Evolutionary conservation across 1,140 invertebrate genomes (phyloP).

Genomic region (Drosophila quadrilineata): DNA sequence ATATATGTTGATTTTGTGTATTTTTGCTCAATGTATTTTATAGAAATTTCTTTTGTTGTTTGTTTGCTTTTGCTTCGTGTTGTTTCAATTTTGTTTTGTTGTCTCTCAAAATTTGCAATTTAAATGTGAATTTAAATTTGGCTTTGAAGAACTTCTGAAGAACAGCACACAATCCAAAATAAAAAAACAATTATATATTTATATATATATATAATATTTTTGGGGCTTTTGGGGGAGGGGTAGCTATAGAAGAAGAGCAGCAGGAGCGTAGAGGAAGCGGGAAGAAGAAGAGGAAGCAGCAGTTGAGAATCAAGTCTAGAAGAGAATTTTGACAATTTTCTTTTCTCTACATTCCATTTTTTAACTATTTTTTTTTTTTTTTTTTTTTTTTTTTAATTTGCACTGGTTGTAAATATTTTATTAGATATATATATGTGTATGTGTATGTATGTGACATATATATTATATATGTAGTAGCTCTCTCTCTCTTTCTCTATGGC

Average conservation of each 20-base stretch:
- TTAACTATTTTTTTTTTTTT: neutral
- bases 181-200: too few relatives aligned
- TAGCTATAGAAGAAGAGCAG: too few relatives aligned
- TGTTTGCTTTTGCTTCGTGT: conserved; percentile 29
- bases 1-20: conserved; percentile 15
- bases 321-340: too few relatives aligned
- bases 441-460: neutral
- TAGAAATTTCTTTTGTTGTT: conserved; percentile 29
- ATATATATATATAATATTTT: too few relatives aligned
- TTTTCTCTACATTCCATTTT: neutral
- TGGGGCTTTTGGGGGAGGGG: too few relatives aligned
- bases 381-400: conserved; percentile 5
- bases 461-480: conserved; percentile 13
- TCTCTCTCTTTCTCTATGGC: conserved; percentile 18
- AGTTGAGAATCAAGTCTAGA: neutral
- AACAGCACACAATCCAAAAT: neutral
- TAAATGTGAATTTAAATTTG: conserved; percentile 65
- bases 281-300: neutral
- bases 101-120: conserved; percentile 63
- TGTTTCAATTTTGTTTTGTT: conserved; percentile 19
- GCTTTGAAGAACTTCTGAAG: conserved; percentile 34
- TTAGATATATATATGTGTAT: conserved; percentile 9
- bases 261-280: neutral
- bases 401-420: conserved; percentile 55
- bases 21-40: conserved; percentile 2